Conservation (phyloP, 2,797 vertebrate species). For the Lacerta viridis region DNA sequence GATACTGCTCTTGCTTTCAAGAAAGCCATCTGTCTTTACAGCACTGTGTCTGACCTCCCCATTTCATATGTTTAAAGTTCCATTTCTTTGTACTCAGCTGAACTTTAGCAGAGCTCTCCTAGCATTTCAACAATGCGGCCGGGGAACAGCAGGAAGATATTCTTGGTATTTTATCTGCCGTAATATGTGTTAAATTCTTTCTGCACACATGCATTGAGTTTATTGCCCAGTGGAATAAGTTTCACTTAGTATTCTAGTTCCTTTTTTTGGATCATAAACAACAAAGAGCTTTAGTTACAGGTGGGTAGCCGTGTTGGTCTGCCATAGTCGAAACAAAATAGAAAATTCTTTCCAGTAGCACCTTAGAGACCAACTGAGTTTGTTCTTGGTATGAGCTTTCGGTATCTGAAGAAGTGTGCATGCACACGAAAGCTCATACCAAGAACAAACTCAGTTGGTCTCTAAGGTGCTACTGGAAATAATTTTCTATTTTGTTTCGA, state of each 20-base stretch:
- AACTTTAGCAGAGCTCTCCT: constrained; percentile 64
- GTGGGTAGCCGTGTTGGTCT: too few species aligned
- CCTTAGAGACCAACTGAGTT: too few species aligned
- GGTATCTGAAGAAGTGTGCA: too few species aligned
- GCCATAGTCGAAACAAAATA: too few species aligned
- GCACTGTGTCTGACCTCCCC: constrained; percentile 56
- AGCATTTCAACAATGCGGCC: constrained; percentile 64
- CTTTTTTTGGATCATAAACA: background rate
- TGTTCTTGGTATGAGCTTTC: too few species aligned
- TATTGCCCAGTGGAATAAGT: background rate
- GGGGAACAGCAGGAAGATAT: constrained; percentile 1
- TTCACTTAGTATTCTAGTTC: background rate
- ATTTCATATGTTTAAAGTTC: constrained; percentile 73
- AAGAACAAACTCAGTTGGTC: too few species aligned
- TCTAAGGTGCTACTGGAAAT: too few species aligned
- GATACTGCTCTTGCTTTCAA: constrained; percentile 18
- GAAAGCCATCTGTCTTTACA: constrained; percentile 66
- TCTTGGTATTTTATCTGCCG: constrained; percentile 13
- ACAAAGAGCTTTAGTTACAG: background rate
- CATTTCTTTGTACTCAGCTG: constrained; percentile 64
- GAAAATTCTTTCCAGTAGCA: too few species aligned
- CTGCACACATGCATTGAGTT: background rate
- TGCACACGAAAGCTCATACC: too few species aligned
- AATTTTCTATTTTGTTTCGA: too few species aligned
- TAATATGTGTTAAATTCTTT: constrained; percentile 32